A percentile compares a stretch with the other conserved stretches of the same genome.
Conservation (phyloP, 2,888 invertebrate species). For the Lacanobia oleracea region DNA sequence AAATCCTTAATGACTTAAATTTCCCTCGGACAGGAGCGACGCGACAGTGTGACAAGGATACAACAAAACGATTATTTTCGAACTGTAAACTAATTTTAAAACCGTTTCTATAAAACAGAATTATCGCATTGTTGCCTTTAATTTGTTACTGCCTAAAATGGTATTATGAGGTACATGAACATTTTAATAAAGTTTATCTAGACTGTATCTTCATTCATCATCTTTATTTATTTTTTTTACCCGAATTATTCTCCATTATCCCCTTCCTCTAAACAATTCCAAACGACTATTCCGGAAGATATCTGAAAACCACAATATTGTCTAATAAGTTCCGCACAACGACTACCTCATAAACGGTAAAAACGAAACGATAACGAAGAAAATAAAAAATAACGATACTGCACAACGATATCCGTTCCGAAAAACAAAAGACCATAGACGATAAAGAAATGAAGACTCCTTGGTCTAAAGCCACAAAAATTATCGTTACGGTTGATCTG, state of each 20-base stretch:
- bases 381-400: slow-evolving; percentile 61
- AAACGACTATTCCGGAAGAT: slow-evolving; percentile 5
- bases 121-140: no score
- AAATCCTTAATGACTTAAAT: neutral
- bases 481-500: slow-evolving; percentile 41
- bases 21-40: no score
- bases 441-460: slow-evolving; percentile 5
- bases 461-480: slow-evolving; percentile 18
- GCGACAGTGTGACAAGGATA: neutral
- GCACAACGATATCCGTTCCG: slow-evolving; percentile 38
- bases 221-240: no score
- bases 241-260: neutral
- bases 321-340: slow-evolving; percentile 46
- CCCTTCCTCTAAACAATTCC: neutral
- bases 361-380: slow-evolving; percentile 57
- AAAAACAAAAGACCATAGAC: slow-evolving; percentile 49
- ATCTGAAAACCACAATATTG: slow-evolving; percentile 31
- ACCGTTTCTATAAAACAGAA: no score
- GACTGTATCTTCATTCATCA: no score
- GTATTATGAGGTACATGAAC: no score
- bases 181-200: no score
- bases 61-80: no score
- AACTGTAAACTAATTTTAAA: no score
- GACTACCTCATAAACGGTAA: slow-evolving; percentile 51
- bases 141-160: no score